These are phyloP conservation scores for Sebastes iracundus DNA, from an alignment of 2,797 vertebrate species.

Conservation along the genomic window DNA sequence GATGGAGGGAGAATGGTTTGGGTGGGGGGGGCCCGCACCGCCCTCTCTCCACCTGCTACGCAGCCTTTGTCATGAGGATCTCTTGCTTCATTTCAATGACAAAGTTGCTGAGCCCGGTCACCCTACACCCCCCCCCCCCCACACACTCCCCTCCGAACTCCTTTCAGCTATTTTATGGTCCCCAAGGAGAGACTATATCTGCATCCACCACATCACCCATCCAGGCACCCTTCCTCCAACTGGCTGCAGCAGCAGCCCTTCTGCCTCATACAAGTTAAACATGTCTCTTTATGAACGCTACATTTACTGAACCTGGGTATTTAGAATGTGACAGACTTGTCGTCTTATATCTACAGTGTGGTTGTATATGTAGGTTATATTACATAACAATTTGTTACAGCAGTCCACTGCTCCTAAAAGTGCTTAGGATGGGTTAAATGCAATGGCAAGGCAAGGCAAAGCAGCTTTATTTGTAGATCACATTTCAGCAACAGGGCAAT, in stretches of 20 bases:
- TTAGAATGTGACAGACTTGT: not conserved
- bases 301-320: not conserved
- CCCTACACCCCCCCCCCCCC: slow-evolving; percentile 16
- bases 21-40: slow-evolving; percentile 57
- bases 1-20: not conserved
- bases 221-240: slow-evolving; percentile 40
- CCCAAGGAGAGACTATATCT: slow-evolving; percentile 62
- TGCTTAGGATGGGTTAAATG: too few relatives aligned
- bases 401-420: too few relatives aligned
- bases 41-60: slow-evolving; percentile 94
- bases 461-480: too few relatives aligned
- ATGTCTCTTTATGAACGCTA: not conserved
- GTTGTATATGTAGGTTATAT: not conserved
- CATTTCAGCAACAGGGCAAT: too few relatives aligned
- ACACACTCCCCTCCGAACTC: slow-evolving; percentile 5
- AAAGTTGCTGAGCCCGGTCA: slow-evolving; percentile 83
- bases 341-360: not conserved
- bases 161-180: slow-evolving; percentile 84
- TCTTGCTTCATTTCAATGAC: slow-evolving; percentile 88
- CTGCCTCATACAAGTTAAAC: not conserved
- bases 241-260: slow-evolving; percentile 35
- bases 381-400: too few relatives aligned
- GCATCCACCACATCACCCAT: slow-evolving; percentile 38
- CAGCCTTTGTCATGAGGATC: slow-evolving; percentile 85
- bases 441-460: too few relatives aligned